Evolutionary conservation across 92 coral and sea anemone species (phyloP), one percentile per base, ranked within the genome.

Genomic region (Virgularia gustaviana): DNA sequence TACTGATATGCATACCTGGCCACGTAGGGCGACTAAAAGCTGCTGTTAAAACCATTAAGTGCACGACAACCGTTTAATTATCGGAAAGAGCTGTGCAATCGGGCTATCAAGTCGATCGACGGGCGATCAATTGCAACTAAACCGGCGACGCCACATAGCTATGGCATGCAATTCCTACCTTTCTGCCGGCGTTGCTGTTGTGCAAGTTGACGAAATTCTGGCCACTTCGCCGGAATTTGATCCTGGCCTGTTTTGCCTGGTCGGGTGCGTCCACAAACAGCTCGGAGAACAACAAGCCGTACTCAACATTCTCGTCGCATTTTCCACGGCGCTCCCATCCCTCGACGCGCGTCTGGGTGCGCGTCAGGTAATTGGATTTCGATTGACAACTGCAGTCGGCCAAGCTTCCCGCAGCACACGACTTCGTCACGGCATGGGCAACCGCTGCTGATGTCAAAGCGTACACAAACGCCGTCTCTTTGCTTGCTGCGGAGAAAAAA

Each of bases 391-490:
- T 80, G 57, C 97, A 91, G 33, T 91, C 95, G 15, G 86, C 72
- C 23, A 91, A 88, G 55, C 88, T 84, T n/a, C 97, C 97, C 23
- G 71, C 77, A 34, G 91, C 81, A 75, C 97, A 91, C 0, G 97
- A 86, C 75, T 74, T 84, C 74, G 91, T 88, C 45, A 87, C 97
- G 18, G 97, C 95, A 71, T 91, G 96, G 20, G 86, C 97, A 30
- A 91, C 90, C 27, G 95, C 97, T 27, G 97, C 97, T n/a, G 97
- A 86, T 2, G 96, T 89, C 34, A 94, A 78, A 23, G 99, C 99
- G 80, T 94, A 87, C 27, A 94, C 84, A 56, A 87, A 94, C n/a
- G 96, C 99, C 1, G 99, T 73, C 81, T 94, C 99, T 28, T 79
- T 88, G 83, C 96, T 86, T 65, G 94, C 99, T 94, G 90, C 63